Percentiles rank a stretch among this genome's conserved stretches.
These are phyloP conservation scores for Diplogasteroides magnus DNA, from an alignment of 1,140 invertebrate species.

Conservation along the genomic window DNA sequence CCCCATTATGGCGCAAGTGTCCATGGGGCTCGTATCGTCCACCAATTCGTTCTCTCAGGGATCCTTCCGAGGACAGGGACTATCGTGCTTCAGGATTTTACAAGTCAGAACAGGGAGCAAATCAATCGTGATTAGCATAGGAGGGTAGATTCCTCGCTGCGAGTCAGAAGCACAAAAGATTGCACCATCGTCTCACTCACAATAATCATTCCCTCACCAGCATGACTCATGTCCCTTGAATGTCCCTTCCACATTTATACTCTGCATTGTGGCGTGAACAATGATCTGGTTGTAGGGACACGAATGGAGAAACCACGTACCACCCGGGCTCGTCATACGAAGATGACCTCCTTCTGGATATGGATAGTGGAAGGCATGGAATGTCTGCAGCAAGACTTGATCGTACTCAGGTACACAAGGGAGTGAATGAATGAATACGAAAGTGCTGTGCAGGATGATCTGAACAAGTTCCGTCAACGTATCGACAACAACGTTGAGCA, in stretches of 20 bases:
- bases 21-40: too few relatives aligned
- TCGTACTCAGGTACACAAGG: slow-evolving; percentile 34
- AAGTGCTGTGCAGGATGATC: slow-evolving; percentile 41
- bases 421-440: background rate
- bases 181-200: too few relatives aligned
- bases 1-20: too few relatives aligned
- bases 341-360: slow-evolving; percentile 40
- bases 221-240: background rate
- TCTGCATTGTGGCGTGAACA: background rate
- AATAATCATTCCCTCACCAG: too few relatives aligned
- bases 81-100: background rate
- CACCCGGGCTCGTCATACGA: slow-evolving; percentile 42
- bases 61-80: background rate
- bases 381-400: slow-evolving; percentile 43
- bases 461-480: slow-evolving; percentile 49
- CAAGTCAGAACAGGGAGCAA: background rate
- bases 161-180: too few relatives aligned
- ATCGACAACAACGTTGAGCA: slow-evolving; percentile 54
- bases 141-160: background rate
- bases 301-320: slow-evolving; percentile 46
- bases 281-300: slow-evolving; percentile 42
- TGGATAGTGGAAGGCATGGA: slow-evolving; percentile 31
- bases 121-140: background rate
- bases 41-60: background rate
- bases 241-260: background rate